Evolutionary conservation across 2,888 invertebrate species (phyloP).

Genomic region (Drosophila tripunctata): DNA sequence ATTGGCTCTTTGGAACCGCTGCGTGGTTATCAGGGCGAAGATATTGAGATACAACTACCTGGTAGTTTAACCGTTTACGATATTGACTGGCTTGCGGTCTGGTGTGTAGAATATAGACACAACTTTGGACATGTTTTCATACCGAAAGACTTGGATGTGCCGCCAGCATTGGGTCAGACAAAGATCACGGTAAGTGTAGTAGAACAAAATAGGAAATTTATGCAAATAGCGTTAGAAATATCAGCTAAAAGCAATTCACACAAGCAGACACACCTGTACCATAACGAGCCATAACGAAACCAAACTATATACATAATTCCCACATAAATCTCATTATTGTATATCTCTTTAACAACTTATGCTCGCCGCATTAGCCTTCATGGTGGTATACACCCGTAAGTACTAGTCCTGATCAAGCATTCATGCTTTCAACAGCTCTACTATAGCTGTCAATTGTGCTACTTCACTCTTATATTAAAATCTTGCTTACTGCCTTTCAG

Average conservation of each 20-base stretch:
- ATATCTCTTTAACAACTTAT: conserved; percentile 78
- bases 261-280: conserved; percentile 43
- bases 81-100: conserved; percentile 95
- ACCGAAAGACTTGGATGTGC: conserved; percentile 94
- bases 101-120: conserved; percentile 95
- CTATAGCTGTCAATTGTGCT: too few relatives aligned
- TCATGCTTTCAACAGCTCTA: conserved; percentile 34
- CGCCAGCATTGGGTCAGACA: conserved; percentile 95
- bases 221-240: too few relatives aligned
- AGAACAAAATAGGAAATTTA: too few relatives aligned
- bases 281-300: too few relatives aligned
- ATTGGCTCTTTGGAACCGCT: conserved; percentile 92
- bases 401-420: conserved; percentile 83
- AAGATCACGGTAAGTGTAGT: conserved; percentile 92
- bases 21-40: conserved; percentile 94
- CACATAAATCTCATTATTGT: conserved; percentile 65
- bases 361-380: conserved; percentile 88
- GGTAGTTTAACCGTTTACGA: conserved; percentile 94
- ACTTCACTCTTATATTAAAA: background rate
- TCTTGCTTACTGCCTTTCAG: conserved; percentile 84
- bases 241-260: too few relatives aligned
- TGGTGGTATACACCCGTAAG: conserved; percentile 98
- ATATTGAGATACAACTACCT: conserved; percentile 95
- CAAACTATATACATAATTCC: conserved; percentile 56
- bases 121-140: conserved; percentile 96